Base-by-base conservation (phyloP, 1,140 invertebrate species). In the Nebria ingens region DNA sequence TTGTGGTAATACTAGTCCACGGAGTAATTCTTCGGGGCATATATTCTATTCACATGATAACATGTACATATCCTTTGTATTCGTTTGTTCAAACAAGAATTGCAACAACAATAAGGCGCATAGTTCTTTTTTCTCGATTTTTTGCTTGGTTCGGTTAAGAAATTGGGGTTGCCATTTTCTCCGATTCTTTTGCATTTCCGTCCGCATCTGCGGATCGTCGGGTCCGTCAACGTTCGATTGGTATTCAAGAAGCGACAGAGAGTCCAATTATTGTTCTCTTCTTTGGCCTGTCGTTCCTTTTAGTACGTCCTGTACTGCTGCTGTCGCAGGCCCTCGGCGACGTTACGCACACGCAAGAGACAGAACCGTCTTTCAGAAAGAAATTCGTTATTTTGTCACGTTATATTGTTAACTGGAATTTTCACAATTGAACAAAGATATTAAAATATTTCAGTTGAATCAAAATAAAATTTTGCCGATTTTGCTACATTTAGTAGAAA, bases 221-320 rank as follows among this genome's bases (percentile, higher is more conserved):
- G 17, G 15, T 6, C 15, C 6, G 40, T 6, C 40, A 45, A 11
- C 15, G 6, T 45, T 45, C 40, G 40, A 45, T 45, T 45, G 40
- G 40, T 45, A 45, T 45, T 45, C 40, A 45, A 45, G 40, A 45
- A 11, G 40, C 40, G 40, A 45, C 40, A 45, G 40, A 17, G 40
- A 45, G 40, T 45, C 40, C 40, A 45, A 45, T 45, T 45, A 45
- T 45, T 45, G 40, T 45, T 45, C 40, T 45, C 40, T 17, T 45
- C 40, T 45, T 45, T 45, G 40, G 40, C 9, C 6, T 45, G 40
- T 29, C 25, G 25, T 29, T 29, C 13, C 25, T 29, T 29, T 29
- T n/a, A n/a, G n/a, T n/a, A n/a, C n/a, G n/a, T 34, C n/a, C 25
- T 34, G 25, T 34, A n/a, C 25, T 12, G 40, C 40, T 12, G 40